These are phyloP conservation scores for Acrocyrtus sp. DNA, from an alignment of 2,888 invertebrate species.

Conservation along the genomic window DNA sequence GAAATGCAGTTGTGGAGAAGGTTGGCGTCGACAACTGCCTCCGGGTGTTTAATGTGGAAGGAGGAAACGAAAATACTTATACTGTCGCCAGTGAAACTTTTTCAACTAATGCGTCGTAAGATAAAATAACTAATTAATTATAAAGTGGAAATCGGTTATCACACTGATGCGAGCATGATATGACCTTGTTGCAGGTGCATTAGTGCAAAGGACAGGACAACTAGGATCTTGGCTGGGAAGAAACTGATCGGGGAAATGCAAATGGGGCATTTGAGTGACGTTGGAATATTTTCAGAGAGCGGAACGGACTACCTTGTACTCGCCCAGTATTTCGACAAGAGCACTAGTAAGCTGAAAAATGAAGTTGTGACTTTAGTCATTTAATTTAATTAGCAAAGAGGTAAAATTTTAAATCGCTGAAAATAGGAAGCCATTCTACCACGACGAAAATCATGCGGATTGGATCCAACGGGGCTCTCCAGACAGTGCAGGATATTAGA, in stretches of 20 bases:
- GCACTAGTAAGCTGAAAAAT: conserved; percentile 29
- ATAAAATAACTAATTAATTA: not conserved
- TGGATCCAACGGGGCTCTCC: not conserved
- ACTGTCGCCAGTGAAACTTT: conserved; percentile 44
- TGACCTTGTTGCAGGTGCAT: conserved; percentile 29
- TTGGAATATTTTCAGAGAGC: conserved; percentile 44
- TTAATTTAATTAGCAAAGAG: not conserved
- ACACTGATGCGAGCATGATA: too few species aligned
- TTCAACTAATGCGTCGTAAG: conserved; percentile 57
- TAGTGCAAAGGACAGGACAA: not conserved
- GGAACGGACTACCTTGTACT: conserved; percentile 53
- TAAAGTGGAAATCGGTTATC: too few species aligned
- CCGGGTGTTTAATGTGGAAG: conserved; percentile 41
- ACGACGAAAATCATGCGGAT: conserved; percentile 39
- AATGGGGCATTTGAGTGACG: conserved; percentile 56
- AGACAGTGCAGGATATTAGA: conserved; percentile 47
- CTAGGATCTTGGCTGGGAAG: conserved; percentile 20
- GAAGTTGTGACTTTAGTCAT: too few species aligned
- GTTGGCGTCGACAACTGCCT: conserved; percentile 40
- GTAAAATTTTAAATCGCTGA: conserved; percentile 15
- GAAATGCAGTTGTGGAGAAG: not conserved
- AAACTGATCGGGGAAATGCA: conserved; percentile 1
- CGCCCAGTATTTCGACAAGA: conserved; percentile 52
- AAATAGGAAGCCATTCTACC: conserved; percentile 30
- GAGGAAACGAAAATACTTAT: conserved; percentile 25